These are phyloP conservation scores for Melinaea menophilus DNA, from an alignment of 2,888 invertebrate species.

Conservation along the genomic window DNA sequence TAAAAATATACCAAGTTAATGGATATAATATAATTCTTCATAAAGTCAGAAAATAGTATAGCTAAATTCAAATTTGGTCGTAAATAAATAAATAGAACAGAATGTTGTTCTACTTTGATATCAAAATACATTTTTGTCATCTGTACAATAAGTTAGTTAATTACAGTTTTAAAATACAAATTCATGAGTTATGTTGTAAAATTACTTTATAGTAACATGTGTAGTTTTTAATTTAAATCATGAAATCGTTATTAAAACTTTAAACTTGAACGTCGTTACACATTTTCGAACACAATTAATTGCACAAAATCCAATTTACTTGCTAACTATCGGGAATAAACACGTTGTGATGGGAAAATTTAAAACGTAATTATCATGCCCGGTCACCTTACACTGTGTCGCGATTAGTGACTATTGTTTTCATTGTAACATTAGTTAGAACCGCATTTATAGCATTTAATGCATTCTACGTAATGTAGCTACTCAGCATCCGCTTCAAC, in stretches of 20 bases:
- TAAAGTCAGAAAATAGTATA: no score
- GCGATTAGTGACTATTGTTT: conserved; percentile 43
- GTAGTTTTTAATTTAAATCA: conserved; percentile 27
- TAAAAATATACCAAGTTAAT: no score
- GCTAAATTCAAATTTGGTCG: no score
- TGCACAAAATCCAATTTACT: conserved; percentile 66
- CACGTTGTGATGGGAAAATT: conserved; percentile 58
- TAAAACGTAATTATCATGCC: conserved; percentile 64
- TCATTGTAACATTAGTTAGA: conserved; percentile 31
- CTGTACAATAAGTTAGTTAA: conserved; percentile 8
- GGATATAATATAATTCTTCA: no score
- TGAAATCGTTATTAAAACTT: conserved; percentile 31
- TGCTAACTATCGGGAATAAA: conserved; percentile 56
- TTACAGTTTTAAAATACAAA: conserved; percentile 11
- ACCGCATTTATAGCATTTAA: conserved; percentile 30
- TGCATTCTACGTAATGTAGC: conserved; percentile 23
- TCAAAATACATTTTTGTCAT: background rate
- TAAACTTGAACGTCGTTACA: conserved; percentile 47
- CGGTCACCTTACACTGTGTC: conserved; percentile 47
- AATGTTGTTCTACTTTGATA: no score
- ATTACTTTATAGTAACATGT: conserved; percentile 17
- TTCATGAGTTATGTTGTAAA: conserved; percentile 10
- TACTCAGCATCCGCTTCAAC: conserved; percentile 27
- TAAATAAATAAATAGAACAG: no score
- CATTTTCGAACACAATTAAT: conserved; percentile 55